These are phyloP conservation scores for Chymomyza caudatula DNA, from an alignment of 2,888 invertebrate genomes.

Conservation along the genomic window DNA sequence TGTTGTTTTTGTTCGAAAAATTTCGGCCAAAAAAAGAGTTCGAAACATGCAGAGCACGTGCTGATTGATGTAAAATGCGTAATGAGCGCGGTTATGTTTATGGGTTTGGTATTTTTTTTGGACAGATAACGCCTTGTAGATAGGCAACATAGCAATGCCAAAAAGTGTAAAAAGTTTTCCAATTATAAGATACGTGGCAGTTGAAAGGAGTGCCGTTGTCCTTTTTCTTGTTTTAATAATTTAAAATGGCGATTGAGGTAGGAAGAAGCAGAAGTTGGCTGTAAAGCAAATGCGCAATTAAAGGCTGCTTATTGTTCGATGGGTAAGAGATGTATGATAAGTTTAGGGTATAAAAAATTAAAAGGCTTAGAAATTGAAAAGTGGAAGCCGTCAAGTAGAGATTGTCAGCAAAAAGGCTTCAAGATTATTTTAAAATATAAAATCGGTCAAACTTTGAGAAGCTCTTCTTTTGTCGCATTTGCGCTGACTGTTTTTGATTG, in stretches of 20 bases:
- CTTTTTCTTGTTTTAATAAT: background rate
- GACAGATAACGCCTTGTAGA: background rate
- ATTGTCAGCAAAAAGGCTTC: too few relatives aligned
- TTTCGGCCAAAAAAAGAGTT: slow-evolving; percentile 36
- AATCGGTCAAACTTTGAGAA: too few relatives aligned
- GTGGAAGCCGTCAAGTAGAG: too few relatives aligned
- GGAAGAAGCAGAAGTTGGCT: too few relatives aligned
- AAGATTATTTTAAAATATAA: too few relatives aligned
- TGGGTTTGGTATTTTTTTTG: background rate
- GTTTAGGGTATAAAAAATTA: background rate
- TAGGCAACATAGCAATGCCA: background rate
- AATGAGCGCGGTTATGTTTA: slow-evolving; percentile 59
- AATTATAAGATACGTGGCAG: slow-evolving; percentile 2
- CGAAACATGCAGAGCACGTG: slow-evolving; percentile 63
- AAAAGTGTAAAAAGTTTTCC: slow-evolving; percentile 1
- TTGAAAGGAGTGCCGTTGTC: background rate
- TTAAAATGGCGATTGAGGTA: background rate
- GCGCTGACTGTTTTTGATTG: too few relatives aligned
- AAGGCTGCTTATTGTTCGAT: background rate
- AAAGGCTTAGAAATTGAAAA: background rate
- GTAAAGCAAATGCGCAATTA: background rate
- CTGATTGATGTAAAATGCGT: slow-evolving; percentile 70
- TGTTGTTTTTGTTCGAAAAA: slow-evolving; percentile 3
- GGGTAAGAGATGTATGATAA: background rate
- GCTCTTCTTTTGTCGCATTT: too few relatives aligned